Evolutionary conservation across 2,113 vertebrate genomes (phyloP).

Genomic region (Corythoichthys intestinalis): DNA sequence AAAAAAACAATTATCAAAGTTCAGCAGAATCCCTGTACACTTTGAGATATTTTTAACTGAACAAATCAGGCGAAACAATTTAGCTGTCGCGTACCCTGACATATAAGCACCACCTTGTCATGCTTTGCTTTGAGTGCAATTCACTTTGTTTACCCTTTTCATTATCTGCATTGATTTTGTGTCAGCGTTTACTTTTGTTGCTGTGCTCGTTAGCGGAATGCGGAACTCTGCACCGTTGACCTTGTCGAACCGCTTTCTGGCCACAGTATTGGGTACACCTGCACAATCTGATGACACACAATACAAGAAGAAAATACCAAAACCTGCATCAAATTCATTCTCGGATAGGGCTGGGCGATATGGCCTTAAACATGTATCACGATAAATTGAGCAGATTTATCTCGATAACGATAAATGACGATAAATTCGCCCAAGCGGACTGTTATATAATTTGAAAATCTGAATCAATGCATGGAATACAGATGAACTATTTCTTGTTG

Average conservation of each 20-base stretch:
- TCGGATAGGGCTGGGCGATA: no score
- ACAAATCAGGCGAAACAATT: slow-evolving; percentile 33
- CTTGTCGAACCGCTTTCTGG: neutral
- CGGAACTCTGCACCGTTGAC: neutral
- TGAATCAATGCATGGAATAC: no score
- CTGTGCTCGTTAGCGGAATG: slow-evolving; percentile 13
- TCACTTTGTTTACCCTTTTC: slow-evolving; percentile 9
- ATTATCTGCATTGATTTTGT: slow-evolving; percentile 11
- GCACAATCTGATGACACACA: neutral
- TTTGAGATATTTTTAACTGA: slow-evolving; percentile 43
- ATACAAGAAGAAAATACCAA: neutral
- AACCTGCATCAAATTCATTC: no score
- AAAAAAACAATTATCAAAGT: slow-evolving; percentile 54
- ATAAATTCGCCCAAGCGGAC: no score
- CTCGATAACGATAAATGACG: no score
- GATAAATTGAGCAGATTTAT: no score
- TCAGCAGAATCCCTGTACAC: slow-evolving; percentile 23
- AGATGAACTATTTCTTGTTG: no score
- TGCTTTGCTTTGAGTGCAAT: slow-evolving; percentile 8
- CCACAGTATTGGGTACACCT: neutral
- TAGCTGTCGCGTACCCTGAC: slow-evolving; percentile 12
- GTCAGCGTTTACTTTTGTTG: slow-evolving; percentile 20
- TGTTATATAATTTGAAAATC: no score
- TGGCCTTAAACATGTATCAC: no score
- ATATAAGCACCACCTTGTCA: slow-evolving; percentile 21